Conservation (phyloP, 2,797 vertebrate genomes). For the Danio jaintianensis region DNA sequence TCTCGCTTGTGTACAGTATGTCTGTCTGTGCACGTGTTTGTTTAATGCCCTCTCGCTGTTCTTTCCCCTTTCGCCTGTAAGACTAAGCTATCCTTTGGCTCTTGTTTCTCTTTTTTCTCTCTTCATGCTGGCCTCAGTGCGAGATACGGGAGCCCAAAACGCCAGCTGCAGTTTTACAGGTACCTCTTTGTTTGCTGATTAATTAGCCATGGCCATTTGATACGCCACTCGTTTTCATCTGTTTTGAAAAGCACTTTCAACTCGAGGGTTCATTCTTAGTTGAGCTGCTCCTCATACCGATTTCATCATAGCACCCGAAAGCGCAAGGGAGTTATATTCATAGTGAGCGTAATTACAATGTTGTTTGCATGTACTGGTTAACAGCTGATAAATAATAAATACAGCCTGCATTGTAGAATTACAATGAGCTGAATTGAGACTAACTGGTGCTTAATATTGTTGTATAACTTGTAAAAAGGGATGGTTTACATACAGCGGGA, state of each 20-base stretch:
- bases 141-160: slow-evolving; percentile 99
- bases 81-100: slow-evolving; percentile 59
- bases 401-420: background rate
- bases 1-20: background rate
- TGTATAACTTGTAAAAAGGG: slow-evolving; percentile 14
- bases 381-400: slow-evolving; percentile 29
- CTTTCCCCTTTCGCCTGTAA: slow-evolving; percentile 59
- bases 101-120: slow-evolving; percentile 73
- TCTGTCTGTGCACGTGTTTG: background rate
- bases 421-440: background rate
- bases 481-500: background rate
- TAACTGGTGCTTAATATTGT: slow-evolving; percentile 18
- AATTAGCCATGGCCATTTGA: slow-evolving; percentile 38
- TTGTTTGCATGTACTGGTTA: slow-evolving; percentile 7
- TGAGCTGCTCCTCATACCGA: background rate
- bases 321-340: background rate
- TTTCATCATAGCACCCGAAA: background rate
- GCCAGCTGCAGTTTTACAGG: slow-evolving; percentile 99
- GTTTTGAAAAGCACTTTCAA: slow-evolving; percentile 31
- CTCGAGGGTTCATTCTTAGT: slow-evolving; percentile 13
- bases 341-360: background rate
- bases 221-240: slow-evolving; percentile 39
- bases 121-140: slow-evolving; percentile 86
- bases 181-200: slow-evolving; percentile 76
- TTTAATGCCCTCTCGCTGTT: slow-evolving; percentile 33